phyloP scores from a whole-genome alignment of 2,888 invertebrate genomes.

The Leucoptera coffeella region DNA sequence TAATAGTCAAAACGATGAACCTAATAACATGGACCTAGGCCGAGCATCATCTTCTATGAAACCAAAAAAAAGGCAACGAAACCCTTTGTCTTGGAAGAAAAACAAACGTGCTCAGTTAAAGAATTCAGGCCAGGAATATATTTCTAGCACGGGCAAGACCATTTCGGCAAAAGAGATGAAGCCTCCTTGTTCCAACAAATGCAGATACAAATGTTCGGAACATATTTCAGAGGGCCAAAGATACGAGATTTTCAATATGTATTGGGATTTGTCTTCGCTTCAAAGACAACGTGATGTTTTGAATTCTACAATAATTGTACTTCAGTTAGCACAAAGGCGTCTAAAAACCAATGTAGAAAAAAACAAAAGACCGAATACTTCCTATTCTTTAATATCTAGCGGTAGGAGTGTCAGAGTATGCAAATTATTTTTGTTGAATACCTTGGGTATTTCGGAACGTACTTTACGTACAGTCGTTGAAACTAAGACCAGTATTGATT shows the following conservation, averaged over 20 bases:
- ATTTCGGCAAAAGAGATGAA: neutral
- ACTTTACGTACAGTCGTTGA: neutral
- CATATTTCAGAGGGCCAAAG: constrained; percentile 4
- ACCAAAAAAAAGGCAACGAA: no score
- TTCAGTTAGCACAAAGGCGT: no score
- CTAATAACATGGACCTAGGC: no score
- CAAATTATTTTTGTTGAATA: constrained; percentile 1
- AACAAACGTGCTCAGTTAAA: no score
- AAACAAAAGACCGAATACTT: neutral
- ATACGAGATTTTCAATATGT: constrained; percentile 4
- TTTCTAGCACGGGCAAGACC: constrained; percentile 1
- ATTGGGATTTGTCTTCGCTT: constrained; percentile 5
- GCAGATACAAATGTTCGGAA: constrained; percentile 3
- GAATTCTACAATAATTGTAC: no score
- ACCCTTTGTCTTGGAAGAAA: no score
- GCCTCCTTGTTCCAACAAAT: constrained; percentile 1
- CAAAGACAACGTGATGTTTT: constrained; percentile 5
- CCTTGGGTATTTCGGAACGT: neutral
- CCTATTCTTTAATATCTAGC: neutral
- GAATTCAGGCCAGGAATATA: constrained; percentile 5
- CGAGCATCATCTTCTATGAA: no score
- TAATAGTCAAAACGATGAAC: no score
- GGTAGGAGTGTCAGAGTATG: neutral
- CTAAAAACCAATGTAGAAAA: constrained; percentile 2
- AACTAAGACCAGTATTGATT: neutral